phyloP scores from a whole-genome alignment of 2,113 vertebrate species.

The Origma solitaria region DNA sequence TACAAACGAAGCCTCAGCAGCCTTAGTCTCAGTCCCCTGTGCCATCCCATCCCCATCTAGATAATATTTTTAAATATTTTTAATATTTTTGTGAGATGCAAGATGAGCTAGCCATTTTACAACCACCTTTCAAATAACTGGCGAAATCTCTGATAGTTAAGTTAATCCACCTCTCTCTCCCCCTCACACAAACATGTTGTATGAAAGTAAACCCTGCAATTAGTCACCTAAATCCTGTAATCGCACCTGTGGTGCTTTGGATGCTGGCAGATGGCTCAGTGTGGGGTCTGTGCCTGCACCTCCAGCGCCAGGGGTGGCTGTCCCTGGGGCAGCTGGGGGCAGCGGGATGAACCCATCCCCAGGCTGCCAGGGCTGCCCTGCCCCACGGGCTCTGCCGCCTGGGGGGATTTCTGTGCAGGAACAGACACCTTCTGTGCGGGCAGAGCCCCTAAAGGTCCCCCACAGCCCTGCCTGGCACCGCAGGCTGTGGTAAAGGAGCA shows the following conservation, averaged over 20 bases:
- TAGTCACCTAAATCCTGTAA: not conserved
- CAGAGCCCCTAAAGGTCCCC: not conserved
- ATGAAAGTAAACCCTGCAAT: constrained; percentile 47
- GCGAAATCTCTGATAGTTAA: constrained; percentile 42
- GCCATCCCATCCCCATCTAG: not conserved
- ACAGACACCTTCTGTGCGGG: not conserved
- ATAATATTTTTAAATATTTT: not conserved
- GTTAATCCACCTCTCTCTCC: constrained; percentile 38
- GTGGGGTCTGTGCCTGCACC: not conserved
- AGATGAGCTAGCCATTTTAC: constrained; percentile 8
- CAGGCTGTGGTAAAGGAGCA: fast-evolving
- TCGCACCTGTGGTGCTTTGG: not conserved
- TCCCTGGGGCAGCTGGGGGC: not conserved
- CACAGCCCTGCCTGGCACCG: not conserved
- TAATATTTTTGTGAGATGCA: too few relatives aligned
- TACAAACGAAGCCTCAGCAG: not conserved
- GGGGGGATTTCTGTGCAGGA: not conserved
- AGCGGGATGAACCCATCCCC: fast-evolving
- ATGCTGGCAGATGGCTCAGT: not conserved
- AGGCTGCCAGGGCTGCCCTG: not conserved
- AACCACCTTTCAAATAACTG: constrained; percentile 19
- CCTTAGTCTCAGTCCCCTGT: not conserved
- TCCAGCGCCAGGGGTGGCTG: not conserved
- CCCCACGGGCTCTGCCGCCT: not conserved
- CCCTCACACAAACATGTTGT: not conserved